phyloP scores from a whole-genome alignment of 2,888 invertebrate species.

The Tortrix viridana region DNA sequence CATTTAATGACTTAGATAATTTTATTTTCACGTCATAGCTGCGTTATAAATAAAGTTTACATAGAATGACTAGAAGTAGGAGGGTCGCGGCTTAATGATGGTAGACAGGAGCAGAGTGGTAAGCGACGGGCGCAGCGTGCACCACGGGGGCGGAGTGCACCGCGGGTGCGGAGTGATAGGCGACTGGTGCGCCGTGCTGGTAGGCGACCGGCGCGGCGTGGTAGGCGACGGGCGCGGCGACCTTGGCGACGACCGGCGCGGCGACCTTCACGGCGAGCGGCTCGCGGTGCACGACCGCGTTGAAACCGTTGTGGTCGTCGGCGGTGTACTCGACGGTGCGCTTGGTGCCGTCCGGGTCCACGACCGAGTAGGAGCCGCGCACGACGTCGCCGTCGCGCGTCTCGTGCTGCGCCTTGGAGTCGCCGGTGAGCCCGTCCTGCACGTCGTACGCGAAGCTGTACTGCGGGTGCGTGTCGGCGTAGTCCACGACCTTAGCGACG shows the following conservation, averaged over 20 bases:
- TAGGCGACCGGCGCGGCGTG: constrained; percentile 47
- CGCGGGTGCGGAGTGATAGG: constrained; percentile 47
- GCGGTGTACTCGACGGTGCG: constrained; percentile 80
- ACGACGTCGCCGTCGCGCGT: constrained; percentile 76
- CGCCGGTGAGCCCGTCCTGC: constrained; percentile 81
- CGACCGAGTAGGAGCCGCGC: constrained; percentile 76
- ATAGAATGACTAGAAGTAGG: constrained; percentile 46
- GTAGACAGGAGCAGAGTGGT: constrained; percentile 48
- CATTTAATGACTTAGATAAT: too few species aligned
- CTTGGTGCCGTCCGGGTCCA: constrained; percentile 76
- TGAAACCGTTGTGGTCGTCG: constrained; percentile 77
- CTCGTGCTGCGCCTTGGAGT: constrained; percentile 78
- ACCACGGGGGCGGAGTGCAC: constrained; percentile 57
- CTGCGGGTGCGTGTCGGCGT: constrained; percentile 67
- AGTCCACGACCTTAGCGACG: constrained; percentile 56
- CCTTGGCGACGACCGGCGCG: constrained; percentile 45
- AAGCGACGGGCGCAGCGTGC: constrained; percentile 54
- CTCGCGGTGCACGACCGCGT: constrained; percentile 76
- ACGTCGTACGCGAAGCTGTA: constrained; percentile 84
- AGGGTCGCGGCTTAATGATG: constrained; percentile 75
- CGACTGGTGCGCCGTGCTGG: constrained; percentile 51
- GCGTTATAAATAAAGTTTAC: constrained; percentile 30
- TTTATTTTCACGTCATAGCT: constrained; percentile 20
- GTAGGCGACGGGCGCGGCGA: constrained; percentile 50
- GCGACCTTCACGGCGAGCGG: constrained; percentile 61